Evolutionary conservation across 2,113 vertebrate species (phyloP), one percentile per base, ranked within the genome.

Genomic region (Catharus bicknelli): DNA sequence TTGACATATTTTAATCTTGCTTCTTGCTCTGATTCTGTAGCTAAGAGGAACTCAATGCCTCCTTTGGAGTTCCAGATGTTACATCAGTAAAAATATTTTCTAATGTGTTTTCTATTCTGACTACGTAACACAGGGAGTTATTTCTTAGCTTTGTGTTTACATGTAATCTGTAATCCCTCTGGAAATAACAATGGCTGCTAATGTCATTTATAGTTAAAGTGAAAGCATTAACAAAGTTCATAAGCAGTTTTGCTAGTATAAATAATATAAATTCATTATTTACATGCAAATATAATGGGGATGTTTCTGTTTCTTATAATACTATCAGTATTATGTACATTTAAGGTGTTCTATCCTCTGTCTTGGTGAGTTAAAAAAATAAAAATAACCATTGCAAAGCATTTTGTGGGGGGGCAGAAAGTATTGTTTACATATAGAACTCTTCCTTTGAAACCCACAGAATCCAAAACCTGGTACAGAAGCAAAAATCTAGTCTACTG

Each of bases 71-170:
- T 91, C 34, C 45, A 93, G 50, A 45, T 72, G 23, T 64, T 69
- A 62, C 0, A 18, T 7, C 30, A n/a, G n/a, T 82, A 82, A 61
- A 92, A 89, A 75, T 78, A 81, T 57, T 90, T 86, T 62, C n/a
- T 51, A 36, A 16, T 64, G 8, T 17, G 16, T 53, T 87, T 90
- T 83, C 32, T 88, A 70, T 66, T 73, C 30, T 3, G 1, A 77
- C 48, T 45, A 70, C 34, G 66, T 55, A 74, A 83, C 40, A n/a
- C 25, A 69, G 10, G 4, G 18, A 78, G 23, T 77, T 92, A 38
- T 7, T 92, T 94, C 81, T 89, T 90, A 48, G 68, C 22, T 86
- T 92, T 92, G 64, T 55, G 74, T 78, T 94, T 69, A 74, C 40
- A 47, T 6, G 8, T 7, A 5, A 34, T 69, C 62, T 88, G 45